Base-by-base conservation (phyloP, 1,140 invertebrate species). In the Atta texana region DNA sequence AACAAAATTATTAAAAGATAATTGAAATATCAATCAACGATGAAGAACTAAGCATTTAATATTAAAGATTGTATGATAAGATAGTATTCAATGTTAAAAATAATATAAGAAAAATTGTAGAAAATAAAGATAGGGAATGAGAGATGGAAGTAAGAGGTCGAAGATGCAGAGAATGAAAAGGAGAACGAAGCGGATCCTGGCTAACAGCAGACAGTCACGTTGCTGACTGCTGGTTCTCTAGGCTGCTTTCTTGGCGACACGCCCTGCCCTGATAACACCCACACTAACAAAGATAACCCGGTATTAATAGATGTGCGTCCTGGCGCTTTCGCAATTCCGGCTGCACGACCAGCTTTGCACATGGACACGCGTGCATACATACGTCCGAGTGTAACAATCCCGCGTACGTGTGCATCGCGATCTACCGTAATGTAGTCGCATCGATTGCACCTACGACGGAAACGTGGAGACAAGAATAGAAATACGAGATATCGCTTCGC, bases 261-360 rank as follows among this genome's bases (percentile, higher is more conserved):
- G 93, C 94, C 94, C 94, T 94, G 93, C 89, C 92, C 92, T 93
- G 94, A 94, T 94, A 94, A 94, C 94, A 94, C 94, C 94, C 93
- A 94, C 94, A 94, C 94, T 92, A 93, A 3, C 89, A 89, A 87
- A 92, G 93, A 94, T 94, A 94, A 93, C 89, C 87, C 91, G 89
- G 91, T 91, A 93, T 93, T 93, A 94, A 94, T 94, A 93, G 93
- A 93, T 93, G 93, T 94, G 93, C 93, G 93, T 93, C 93, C 91
- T 89, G 88, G 87, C 78, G 88, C 89, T 94, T 94, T 94, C 92
- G 94, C 93, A 94, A 94, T 93, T 86, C 81, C 84, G 86, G 71
- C 59, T 66, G 78, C 87, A 85, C 85, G 86, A 49, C 68, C 75
- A 61, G 49, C 57, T 61, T 24, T 57, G 61, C 21, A 78, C n/a